Evolutionary conservation across 2,797 vertebrate species (phyloP), one percentile per base, ranked within the genome.

Genomic region (Oreochromis mossambicus): DNA sequence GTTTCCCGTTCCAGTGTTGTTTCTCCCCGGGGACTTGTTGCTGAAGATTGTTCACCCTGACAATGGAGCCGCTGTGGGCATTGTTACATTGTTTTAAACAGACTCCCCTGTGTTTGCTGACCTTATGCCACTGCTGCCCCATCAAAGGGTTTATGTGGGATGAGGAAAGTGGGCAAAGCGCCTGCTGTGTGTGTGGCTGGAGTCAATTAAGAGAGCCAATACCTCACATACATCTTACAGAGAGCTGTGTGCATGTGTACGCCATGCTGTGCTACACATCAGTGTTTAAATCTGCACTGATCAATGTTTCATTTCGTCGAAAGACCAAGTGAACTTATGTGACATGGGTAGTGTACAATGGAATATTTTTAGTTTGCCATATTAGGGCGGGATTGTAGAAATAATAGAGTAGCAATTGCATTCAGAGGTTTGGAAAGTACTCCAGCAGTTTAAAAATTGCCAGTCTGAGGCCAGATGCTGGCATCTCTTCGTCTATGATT

Each of bases 1-100:
- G 95, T 93, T 95, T 97, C 95, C 96, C 92, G 88, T 82, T 95
- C 80, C 91, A 89, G 79, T 83, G 91, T 91, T 95, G 91, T 93
- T 92, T 63, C 55, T 88, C 93, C 89, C 88, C 68, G 66, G 91
- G 89, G 92, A 94, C 38, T 77, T 88, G 78, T 81, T 29, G 6
- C 61, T 84, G 48, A 83, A 85, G 88, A 95, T 94, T 94, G 94
- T 95, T 92, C 87, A 79, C 86, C 85, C 85, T 89, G 91, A 96
- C 95, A 96, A 96, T 96, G 90, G 88, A 21, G 83, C 86, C 77
- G 84, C 78, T 12, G 70, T 91, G 89, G 93, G 94, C 91, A 96
- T 95, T 95, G 95, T 95, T 91, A 73, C 76, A 94, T 94, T 96
- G 94, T 96, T 92, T 94, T 78, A 61, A 81, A 73, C 70, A 10